Evolutionary conservation across 2,797 vertebrate species (phyloP), one percentile per base, ranked within the genome.

Genomic region (Squalus acanthias): DNA sequence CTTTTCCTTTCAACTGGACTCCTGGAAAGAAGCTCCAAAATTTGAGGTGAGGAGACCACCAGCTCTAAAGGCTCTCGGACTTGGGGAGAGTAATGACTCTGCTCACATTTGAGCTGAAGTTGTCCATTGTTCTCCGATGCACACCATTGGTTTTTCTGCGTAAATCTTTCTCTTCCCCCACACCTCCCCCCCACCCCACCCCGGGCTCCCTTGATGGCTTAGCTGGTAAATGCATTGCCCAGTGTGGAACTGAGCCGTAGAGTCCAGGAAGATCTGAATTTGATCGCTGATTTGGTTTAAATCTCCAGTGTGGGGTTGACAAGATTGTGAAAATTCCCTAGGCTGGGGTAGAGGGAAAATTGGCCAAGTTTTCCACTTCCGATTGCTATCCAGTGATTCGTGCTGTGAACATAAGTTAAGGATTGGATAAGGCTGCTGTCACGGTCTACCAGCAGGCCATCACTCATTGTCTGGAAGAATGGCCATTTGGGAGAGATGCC

Each of bases 1-100:
- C 0, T 99, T 99, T 98, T 99, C 99, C 97, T 99, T 99, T 97
- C 99, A 99, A 97, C 98, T 99, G 97, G 99, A 99, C 97, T 99
- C 99, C 0, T 99, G 99, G 99, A 99, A 98, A 65, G 99, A 99
- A 98, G 99, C 99, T 97, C 99, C 99, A 0, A 99, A 99, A 97
- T 99, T 99, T 8, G 99, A 99, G 99, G 99, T 99, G 97, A 98
- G 98, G 67, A 9, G 33, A 39, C 89, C 6, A 39, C 89, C 6
- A 50, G 46, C 0, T 1, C 53, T 69, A 57, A 3, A 29, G 96
- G 96, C 74, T 97, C 96, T 82, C 76, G n/a, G 8, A 60, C 24
- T 15, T n/a, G 17, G 46, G 50, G 29, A 65, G 65, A 95, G 39
- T 70, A 24, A 74, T n/a, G 29, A 12, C 50, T n/a, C 15, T 57